Evolutionary conservation across 2,797 vertebrate species (phyloP), one percentile per base, ranked within the genome.

Genomic region (Gymnoscopelus microlampas): DNA sequence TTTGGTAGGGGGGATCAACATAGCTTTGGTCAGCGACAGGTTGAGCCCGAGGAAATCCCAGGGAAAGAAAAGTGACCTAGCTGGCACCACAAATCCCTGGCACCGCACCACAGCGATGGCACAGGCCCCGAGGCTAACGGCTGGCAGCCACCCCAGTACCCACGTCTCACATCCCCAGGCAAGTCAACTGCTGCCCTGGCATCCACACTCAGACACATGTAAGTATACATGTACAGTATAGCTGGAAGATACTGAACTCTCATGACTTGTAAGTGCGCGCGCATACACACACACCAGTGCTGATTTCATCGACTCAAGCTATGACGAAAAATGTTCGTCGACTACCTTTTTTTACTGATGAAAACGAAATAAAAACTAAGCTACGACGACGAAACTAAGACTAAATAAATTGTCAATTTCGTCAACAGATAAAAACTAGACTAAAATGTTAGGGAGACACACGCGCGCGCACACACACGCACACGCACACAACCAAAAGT

Each of bases 121-220:
- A 56, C 71, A 73, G 64, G 70, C 81, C 78, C 24, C 26, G 66
- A 13, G 78, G 86, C 79, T 83, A 69, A 19, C 67, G 77, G 65
- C 77, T 86, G 83, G 73, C 82, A 85, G 39, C 65, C 82, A 53
- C 76, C 79, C 70, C 75, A 73, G 44, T 77, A 79, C 78, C 39
- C 66, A 75, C 67, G 32, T 67, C 32, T 80, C 78, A 78, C 82
- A 91, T 87, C 84, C 87, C 81, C 77, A 77, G 78, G 32, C 77
- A 66, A 83, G 76, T 84, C 83, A 83, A 80, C 70, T 55, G 24
- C 73, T 80, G 73, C 76, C 82, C 67, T 77, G 81, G 85, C 79
- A 81, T 50, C 49, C 15, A 6, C 29, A 78, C 9, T 19, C 64
- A 68, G 56, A 72, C 63, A 53, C 69, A 55, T 64, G 74, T 64